These are phyloP conservation scores for Lagria hirta DNA, from an alignment of 2,888 invertebrate genomes.

Conservation along the genomic window DNA sequence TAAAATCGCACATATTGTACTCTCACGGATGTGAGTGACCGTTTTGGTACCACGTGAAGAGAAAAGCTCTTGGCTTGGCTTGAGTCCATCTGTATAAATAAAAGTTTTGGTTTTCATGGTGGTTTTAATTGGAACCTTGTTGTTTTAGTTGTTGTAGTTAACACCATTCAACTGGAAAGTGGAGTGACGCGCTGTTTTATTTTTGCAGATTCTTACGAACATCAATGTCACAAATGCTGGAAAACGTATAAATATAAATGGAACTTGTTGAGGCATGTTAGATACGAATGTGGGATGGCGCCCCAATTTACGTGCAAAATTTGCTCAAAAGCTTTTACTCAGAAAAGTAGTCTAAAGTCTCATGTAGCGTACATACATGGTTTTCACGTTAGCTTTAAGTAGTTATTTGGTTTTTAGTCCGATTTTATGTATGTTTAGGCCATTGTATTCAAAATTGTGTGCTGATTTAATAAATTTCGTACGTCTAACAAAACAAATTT, in stretches of 20 bases:
- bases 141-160: slow-evolving; percentile 1
- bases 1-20: slow-evolving; percentile 50
- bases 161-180: too few relatives aligned
- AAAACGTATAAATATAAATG: slow-evolving; percentile 45
- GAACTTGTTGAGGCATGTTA: slow-evolving; percentile 43
- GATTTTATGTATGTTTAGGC: too few relatives aligned
- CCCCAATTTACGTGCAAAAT: slow-evolving; percentile 31
- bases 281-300: slow-evolving; percentile 35
- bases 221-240: slow-evolving; percentile 40
- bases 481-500: too few relatives aligned
- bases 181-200: background rate
- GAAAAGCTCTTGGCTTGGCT: background rate
- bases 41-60: slow-evolving; percentile 5
- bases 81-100: slow-evolving; percentile 3
- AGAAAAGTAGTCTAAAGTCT: slow-evolving; percentile 54
- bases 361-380: slow-evolving; percentile 40
- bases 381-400: slow-evolving; percentile 19
- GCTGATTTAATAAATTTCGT: too few relatives aligned
- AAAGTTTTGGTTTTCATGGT: background rate
- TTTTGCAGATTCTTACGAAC: slow-evolving; percentile 28
- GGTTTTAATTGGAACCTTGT: background rate
- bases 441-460: too few relatives aligned
- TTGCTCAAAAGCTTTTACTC: slow-evolving; percentile 34
- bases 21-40: slow-evolving; percentile 14
- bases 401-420: too few relatives aligned